Evolutionary conservation across 2,797 vertebrate genomes (phyloP), one percentile per base, ranked within the genome.

Genomic region (Amblyopsis hoosieri): DNA sequence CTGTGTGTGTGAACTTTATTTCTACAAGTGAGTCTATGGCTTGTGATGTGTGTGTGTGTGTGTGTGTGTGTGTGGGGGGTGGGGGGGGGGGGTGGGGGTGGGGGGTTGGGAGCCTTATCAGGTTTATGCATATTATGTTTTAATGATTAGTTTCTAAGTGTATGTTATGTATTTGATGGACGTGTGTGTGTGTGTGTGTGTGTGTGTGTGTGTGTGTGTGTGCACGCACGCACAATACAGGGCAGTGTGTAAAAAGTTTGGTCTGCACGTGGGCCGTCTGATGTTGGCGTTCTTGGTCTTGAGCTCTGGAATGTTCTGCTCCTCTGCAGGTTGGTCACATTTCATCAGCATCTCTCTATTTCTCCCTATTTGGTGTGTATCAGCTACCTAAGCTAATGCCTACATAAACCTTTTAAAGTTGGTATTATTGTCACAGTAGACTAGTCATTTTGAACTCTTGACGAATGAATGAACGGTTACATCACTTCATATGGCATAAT

Each of bases 171-270:
- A 23, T 23, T 23, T 23, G 23, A 23, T 2, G 23, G 23, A 23
- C 3, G 3, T 3, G 23, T 23, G 23, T 23, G 23, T 23, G 23
- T 23, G 23, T 23, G 23, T 23, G 23, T 23, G 23, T 19, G 19
- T 56, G 54, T 56, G 17, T 17, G 17, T 62, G 48, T 2, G 0
- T 64, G 42, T 69, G 47, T 51, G 10, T 42, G 2, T 68, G 8
- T 68, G 58, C 45, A 61, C 64, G 62, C 79, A 57, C 79, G 45
- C 84, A 45, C 60, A 50, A 51, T 60, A 13, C 79, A 99, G 98
- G 92, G 97, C 96, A 0, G 97, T 98, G 62, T 99, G 98, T 86
- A 99, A 97, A 93, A 99, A 97, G 82, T 99, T 99, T 84, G 97
- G 97, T 60, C 90, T 99, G 45, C 98, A 99, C 0, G 97, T 99